A percentile compares a stretch with the other conserved stretches of the same genome.
These are phyloP conservation scores for Drosophila sp. DNA, from an alignment of 1,140 invertebrate genomes.

Conservation along the genomic window DNA sequence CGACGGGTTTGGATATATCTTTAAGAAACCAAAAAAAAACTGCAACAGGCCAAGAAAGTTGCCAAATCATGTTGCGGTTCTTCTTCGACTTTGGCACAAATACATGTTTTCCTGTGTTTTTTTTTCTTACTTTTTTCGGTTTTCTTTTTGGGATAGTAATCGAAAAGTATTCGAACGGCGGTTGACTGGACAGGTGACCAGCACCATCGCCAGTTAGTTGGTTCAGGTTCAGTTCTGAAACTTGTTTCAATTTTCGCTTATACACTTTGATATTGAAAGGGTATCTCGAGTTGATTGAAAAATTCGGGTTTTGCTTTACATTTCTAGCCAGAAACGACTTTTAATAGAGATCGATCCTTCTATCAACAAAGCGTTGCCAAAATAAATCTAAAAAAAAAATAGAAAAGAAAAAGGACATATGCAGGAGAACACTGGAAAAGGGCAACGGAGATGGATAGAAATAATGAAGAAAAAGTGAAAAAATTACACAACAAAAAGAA, in stretches of 20 bases:
- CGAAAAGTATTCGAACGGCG: constrained; percentile 61
- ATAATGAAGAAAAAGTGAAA: too few relatives aligned
- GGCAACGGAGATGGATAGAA: too few relatives aligned
- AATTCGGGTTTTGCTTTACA: too few relatives aligned
- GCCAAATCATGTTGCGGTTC: constrained; percentile 65
- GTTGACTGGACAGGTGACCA: constrained; percentile 73
- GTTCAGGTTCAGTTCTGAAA: constrained; percentile 73
- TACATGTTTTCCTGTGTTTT: constrained; percentile 2
- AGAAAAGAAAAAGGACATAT: too few relatives aligned
- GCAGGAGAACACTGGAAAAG: too few relatives aligned
- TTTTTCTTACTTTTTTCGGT: constrained; percentile 35
- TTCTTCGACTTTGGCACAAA: constrained; percentile 22
- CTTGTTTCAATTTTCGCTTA: constrained; percentile 73
- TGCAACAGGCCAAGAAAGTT: constrained; percentile 71
- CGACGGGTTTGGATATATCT: constrained; percentile 59
- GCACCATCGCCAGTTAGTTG: constrained; percentile 47
- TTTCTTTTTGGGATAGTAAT: constrained; percentile 54
- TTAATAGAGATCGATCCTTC: too few relatives aligned
- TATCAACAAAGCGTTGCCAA: too few relatives aligned
- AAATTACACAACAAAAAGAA: too few relatives aligned
- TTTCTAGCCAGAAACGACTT: too few relatives aligned
- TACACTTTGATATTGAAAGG: constrained; percentile 44
- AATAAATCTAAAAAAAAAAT: too few relatives aligned
- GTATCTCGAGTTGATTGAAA: neutral
- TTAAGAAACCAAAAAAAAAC: constrained; percentile 12